These are phyloP conservation scores for Columba livia DNA, from an alignment of 2,113 vertebrate species.

Conservation along the genomic window DNA sequence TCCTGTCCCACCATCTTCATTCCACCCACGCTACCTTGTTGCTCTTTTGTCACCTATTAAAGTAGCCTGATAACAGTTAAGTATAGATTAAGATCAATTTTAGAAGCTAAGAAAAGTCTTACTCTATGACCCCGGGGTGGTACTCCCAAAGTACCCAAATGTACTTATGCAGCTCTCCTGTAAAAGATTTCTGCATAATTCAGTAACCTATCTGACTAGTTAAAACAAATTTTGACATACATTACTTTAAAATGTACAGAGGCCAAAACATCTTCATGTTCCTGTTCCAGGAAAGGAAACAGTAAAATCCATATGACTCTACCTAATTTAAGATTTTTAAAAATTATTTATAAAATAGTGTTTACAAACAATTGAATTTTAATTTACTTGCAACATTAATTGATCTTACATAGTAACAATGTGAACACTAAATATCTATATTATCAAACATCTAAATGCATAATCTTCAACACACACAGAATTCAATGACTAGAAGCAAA, in stretches of 20 bases:
- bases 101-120: background rate
- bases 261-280: background rate
- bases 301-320: background rate
- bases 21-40: accelerated
- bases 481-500: background rate
- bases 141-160: background rate
- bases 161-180: background rate
- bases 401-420: background rate
- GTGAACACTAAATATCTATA: background rate
- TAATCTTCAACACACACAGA: background rate
- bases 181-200: background rate
- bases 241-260: background rate
- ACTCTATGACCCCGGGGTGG: background rate
- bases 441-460: background rate
- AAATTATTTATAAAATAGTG: background rate
- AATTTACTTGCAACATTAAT: background rate
- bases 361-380: background rate
- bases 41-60: background rate
- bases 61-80: background rate
- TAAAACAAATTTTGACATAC: background rate
- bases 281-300: background rate
- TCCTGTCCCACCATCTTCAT: background rate
- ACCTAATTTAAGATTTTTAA: background rate
- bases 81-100: background rate
- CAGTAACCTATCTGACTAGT: background rate